Conservation (phyloP, 37 sponge, comb jelly and placozoan genomes). For the Ianthella basta region DNA sequence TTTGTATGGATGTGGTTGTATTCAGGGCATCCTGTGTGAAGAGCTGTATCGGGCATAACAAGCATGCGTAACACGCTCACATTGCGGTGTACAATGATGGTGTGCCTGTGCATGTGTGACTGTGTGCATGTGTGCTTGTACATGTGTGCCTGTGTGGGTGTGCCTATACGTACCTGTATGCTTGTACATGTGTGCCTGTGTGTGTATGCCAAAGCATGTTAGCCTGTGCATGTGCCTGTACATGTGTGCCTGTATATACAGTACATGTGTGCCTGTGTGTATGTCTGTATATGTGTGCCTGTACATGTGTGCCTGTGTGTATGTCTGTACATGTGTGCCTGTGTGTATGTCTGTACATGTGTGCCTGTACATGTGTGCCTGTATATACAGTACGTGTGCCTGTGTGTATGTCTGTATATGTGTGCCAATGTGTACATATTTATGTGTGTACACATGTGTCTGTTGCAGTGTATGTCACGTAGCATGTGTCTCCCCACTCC, state of each 20-base stretch:
- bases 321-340: constrained; percentile 26
- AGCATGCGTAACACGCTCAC: neutral
- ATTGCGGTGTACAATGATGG: neutral
- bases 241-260: constrained; percentile 5
- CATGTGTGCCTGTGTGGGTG: no score
- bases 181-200: neutral
- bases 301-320: neutral
- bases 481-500: neutral
- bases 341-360: constrained; percentile 44
- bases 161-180: neutral
- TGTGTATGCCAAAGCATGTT: neutral
- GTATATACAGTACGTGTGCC: no score
- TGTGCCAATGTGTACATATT: neutral
- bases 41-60: neutral
- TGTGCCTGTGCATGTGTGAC: neutral
- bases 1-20: neutral
- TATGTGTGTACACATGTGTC: neutral
- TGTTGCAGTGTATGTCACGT: neutral
- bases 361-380: constrained; percentile 35
- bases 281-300: no score
- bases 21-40: neutral
- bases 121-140: no score
- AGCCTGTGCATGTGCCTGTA: neutral
- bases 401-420: constrained; percentile 21
- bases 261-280: no score